Evolutionary conservation across 2,888 invertebrate genomes (phyloP).

Genomic region (Cepaea hortensis): DNA sequence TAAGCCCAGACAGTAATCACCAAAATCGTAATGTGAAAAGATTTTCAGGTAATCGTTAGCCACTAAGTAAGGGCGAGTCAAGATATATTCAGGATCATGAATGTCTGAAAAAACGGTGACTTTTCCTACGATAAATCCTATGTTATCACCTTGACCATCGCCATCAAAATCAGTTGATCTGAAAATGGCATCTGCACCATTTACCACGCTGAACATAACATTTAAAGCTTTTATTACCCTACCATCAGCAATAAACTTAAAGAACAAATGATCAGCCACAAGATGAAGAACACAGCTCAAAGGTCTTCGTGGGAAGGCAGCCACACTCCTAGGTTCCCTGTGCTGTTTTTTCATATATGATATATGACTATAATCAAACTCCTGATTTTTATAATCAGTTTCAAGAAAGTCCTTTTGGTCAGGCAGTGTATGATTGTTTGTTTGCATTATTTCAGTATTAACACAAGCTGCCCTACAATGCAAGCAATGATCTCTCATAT

Average conservation of each 20-base stretch:
- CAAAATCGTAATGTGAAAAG: slow-evolving; percentile 63
- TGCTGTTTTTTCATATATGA: background rate
- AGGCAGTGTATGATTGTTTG: background rate
- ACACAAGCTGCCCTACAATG: slow-evolving; percentile 11
- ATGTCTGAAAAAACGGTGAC: slow-evolving; percentile 57
- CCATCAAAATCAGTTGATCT: slow-evolving; percentile 71
- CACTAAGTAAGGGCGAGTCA: slow-evolving; percentile 48
- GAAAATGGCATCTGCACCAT: slow-evolving; percentile 69
- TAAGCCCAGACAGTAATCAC: slow-evolving; percentile 61
- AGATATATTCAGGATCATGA: slow-evolving; percentile 31
- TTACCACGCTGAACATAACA: slow-evolving; percentile 63
- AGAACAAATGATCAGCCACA: slow-evolving; percentile 71
- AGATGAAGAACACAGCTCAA: slow-evolving; percentile 59
- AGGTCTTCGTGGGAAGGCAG: background rate
- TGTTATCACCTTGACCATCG: slow-evolving; percentile 67
- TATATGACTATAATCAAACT: background rate
- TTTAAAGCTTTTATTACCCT: slow-evolving; percentile 56
- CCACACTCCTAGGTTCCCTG: background rate
- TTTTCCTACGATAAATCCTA: slow-evolving; percentile 66
- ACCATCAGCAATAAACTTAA: slow-evolving; percentile 56
- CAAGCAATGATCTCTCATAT: slow-evolving; percentile 25
- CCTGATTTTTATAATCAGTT: background rate
- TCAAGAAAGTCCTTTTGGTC: slow-evolving; percentile 1
- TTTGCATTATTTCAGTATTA: background rate
- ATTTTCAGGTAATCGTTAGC: slow-evolving; percentile 57